Percentiles rank a stretch among this genome's conserved stretches.
Conservation (phyloP, 2,113 vertebrate genomes). For the Callocephalon fimbriatum region DNA sequence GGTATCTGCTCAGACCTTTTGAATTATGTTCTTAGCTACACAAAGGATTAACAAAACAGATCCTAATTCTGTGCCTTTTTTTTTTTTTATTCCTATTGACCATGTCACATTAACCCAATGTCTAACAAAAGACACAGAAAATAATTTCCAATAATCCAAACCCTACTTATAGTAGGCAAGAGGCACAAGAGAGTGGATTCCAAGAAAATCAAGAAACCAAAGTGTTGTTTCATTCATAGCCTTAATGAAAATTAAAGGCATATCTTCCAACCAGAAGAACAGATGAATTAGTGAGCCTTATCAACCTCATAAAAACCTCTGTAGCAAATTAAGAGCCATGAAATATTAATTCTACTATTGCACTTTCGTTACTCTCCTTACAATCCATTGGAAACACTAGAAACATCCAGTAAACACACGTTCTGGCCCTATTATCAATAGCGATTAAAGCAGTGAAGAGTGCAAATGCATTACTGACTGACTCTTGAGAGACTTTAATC, state of each 20-base stretch:
- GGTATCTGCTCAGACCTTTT: neutral
- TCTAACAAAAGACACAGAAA: neutral
- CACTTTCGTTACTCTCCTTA: neutral
- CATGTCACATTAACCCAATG: neutral
- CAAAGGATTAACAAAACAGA: neutral
- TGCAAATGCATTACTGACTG: neutral
- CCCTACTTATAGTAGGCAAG: neutral
- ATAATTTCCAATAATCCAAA: neutral
- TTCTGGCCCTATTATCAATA: neutral
- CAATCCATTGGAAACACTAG: neutral
- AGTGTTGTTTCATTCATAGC: neutral
- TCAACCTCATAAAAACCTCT: neutral
- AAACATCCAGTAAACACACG: neutral
- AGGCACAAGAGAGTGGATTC: neutral
- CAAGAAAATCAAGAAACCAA: neutral
- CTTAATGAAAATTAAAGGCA: constrained; percentile 16
- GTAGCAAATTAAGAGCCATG: constrained; percentile 18
- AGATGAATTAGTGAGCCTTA: constrained; percentile 36
- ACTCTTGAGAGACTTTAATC: neutral
- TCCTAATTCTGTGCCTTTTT: neutral
- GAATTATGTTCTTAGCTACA: neutral
- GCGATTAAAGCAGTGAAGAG: neutral
- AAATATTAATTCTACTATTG: neutral
- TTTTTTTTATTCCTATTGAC: neutral
- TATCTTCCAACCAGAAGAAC: neutral